A percentile compares a stretch with the other conserved stretches of the same genome.
phyloP scores from a whole-genome alignment of 2,113 vertebrate genomes.

The Gnathonemus longibarbis region DNA sequence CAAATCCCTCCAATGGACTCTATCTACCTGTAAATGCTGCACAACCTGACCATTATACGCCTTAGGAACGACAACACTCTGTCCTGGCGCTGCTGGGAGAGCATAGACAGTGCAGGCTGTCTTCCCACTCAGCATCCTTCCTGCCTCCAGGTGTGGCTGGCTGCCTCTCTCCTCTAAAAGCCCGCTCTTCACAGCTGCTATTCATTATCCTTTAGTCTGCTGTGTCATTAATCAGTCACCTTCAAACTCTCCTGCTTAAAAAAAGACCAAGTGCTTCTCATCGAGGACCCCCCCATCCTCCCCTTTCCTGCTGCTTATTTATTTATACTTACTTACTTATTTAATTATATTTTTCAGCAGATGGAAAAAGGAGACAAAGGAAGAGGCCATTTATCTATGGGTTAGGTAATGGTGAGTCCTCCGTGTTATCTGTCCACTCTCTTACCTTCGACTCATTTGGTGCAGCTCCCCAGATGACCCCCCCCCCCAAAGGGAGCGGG shows the following conservation, averaged over 20 bases:
- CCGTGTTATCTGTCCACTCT: background rate
- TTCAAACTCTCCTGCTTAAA: slow-evolving; percentile 68
- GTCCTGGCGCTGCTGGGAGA: background rate
- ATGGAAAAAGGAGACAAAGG: background rate
- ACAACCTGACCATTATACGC: background rate
- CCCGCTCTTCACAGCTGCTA: slow-evolving; percentile 59
- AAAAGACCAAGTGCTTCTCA: slow-evolving; percentile 21
- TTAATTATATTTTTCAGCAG: background rate
- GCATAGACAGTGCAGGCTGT: background rate
- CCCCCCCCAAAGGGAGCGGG: background rate
- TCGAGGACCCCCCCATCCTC: background rate
- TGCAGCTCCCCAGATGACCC: background rate
- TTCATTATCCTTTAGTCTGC: slow-evolving; percentile 83
- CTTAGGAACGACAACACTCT: background rate
- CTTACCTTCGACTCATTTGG: background rate
- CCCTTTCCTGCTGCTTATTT: background rate
- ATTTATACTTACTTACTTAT: background rate
- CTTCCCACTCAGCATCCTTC: background rate
- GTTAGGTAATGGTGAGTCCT: background rate
- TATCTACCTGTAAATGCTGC: slow-evolving; percentile 31
- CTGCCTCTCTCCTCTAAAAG: slow-evolving; percentile 54
- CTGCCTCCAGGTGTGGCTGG: slow-evolving; percentile 34
- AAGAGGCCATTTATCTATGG: background rate
- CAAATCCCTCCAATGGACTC: slow-evolving; percentile 40
- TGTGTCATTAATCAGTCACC: slow-evolving; percentile 78